Percentiles rank a stretch among this genome's conserved stretches.
phyloP scores from a whole-genome alignment of 2,888 invertebrate genomes.

The Aporophyla lueneburgensis region DNA sequence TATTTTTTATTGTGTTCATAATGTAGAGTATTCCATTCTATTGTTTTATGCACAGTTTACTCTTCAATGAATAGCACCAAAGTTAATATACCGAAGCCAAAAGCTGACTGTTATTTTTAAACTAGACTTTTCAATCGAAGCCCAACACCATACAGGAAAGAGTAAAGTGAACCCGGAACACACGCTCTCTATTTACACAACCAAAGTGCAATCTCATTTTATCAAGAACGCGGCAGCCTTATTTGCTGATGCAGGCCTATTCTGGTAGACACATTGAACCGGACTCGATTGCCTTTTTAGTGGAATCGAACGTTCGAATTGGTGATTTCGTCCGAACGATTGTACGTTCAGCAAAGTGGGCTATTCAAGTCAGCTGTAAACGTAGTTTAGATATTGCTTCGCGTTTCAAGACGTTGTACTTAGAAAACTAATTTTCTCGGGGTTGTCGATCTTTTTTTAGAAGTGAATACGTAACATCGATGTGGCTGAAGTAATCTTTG shows the following conservation, averaged over 20 bases:
- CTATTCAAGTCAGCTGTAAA: conserved; percentile 58
- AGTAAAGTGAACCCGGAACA: conserved; percentile 5
- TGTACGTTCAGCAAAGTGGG: conserved; percentile 60
- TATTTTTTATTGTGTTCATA: too few species aligned
- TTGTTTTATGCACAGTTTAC: background rate
- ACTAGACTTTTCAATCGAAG: conserved; percentile 31
- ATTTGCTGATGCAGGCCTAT: conserved; percentile 63
- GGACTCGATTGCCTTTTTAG: conserved; percentile 67
- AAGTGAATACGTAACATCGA: conserved; percentile 16
- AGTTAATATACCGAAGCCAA: background rate
- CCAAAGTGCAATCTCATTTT: conserved; percentile 57
- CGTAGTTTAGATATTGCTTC: conserved; percentile 49
- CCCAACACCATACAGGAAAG: conserved; percentile 28
- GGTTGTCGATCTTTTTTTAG: conserved; percentile 21
- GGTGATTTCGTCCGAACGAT: conserved; percentile 60
- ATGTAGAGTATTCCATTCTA: too few species aligned
- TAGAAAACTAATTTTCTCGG: conserved; percentile 33
- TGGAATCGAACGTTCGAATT: conserved; percentile 60
- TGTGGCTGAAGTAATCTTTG: background rate
- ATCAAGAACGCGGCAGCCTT: conserved; percentile 46
- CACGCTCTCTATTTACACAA: conserved; percentile 42
- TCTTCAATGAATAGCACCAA: background rate
- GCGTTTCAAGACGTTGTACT: conserved; percentile 39
- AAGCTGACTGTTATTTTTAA: conserved; percentile 4
- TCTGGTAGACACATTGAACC: conserved; percentile 63